Base-by-base conservation (phyloP, 2,888 invertebrate genomes). In the Eucera pruinosa region DNA sequence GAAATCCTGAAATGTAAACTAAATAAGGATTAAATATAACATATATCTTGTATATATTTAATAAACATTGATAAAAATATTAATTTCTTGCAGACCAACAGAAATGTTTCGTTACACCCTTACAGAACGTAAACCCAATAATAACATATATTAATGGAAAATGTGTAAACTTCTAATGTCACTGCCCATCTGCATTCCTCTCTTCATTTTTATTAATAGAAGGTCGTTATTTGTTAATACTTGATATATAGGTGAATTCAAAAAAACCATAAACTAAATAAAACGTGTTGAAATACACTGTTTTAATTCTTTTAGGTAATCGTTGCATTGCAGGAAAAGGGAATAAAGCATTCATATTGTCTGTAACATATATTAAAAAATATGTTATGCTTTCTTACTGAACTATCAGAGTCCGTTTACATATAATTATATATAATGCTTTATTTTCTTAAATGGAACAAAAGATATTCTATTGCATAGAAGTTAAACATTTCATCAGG, bases 381-480 rank as follows among this genome's bases (percentile, higher is more conserved):
- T 50, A 27, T 6, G 15, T 18, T 36, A 11, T 25, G 7, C 15
- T 2, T 5, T 47, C 11, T 47, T 36, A 30, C 6, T 13, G 7
- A 39, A 23, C 2, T 15, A 47, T 58, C 6, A 43, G 27, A 39
- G 5, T 43, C 9, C 9, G 15, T 47, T 41, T 36, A 30, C 4
- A 45, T 15, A 5, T n/a, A 57, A 57, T 57, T 33, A 27, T 36
- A 15, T 5, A 36, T 9, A 33, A 72, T 20, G n/a, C 4, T 36
- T 20, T 33, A 55, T 11, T 60, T 72, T 54, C 43, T 54, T 39
- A 30, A 39, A 13, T 33, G 9, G 54, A 73, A 73, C 33, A 73
- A 73, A 30, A 47, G 15, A 15, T 18, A 7, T 41, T 54, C n/a
- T 33, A 18, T 55, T 43, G 47, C 18, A 13, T 23, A 50, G 13